Percentiles rank a stretch among this genome's conserved stretches.
Conservation (phyloP, 1,140 invertebrate species). For the Leptinotarsa texana region DNA sequence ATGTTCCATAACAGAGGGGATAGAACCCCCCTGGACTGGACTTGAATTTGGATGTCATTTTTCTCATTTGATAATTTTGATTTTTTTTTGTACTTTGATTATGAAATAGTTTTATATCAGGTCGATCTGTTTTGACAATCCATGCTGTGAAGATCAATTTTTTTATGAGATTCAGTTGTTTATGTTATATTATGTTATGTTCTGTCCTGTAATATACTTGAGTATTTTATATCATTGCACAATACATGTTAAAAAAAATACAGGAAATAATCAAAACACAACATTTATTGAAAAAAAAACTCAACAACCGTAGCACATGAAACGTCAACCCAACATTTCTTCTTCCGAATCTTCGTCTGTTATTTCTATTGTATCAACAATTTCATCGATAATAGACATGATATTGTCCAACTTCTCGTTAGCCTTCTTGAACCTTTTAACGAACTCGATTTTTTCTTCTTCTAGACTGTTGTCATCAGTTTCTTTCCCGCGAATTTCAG, state of each 20-base stretch:
- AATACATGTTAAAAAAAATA: neutral
- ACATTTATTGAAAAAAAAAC: constrained; percentile 28
- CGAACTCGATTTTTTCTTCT: constrained; percentile 38
- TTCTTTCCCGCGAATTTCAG: neutral
- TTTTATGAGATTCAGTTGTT: too few species aligned
- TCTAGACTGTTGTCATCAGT: constrained; percentile 27
- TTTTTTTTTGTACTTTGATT: too few species aligned
- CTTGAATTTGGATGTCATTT: too few species aligned
- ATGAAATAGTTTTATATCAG: too few species aligned
- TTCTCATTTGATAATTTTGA: too few species aligned
- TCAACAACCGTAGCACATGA: constrained; percentile 21
- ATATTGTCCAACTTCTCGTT: constrained; percentile 48
- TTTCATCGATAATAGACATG: constrained; percentile 57
- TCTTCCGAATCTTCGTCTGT: constrained; percentile 51
- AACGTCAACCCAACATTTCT: constrained; percentile 17
- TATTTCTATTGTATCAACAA: constrained; percentile 59
- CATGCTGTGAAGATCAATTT: too few species aligned
- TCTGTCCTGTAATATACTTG: too few species aligned
- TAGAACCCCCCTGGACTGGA: too few species aligned
- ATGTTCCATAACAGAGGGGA: too few species aligned
- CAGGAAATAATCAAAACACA: constrained; percentile 7
- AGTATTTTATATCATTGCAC: too few species aligned
- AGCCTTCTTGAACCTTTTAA: constrained; percentile 44
- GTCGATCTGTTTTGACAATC: too few species aligned
- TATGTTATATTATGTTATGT: too few species aligned